A percentile compares a stretch with the other conserved stretches of the same genome.
Conservation (phyloP, 2,113 vertebrate species). For the Myrmophylax atrothorax region DNA sequence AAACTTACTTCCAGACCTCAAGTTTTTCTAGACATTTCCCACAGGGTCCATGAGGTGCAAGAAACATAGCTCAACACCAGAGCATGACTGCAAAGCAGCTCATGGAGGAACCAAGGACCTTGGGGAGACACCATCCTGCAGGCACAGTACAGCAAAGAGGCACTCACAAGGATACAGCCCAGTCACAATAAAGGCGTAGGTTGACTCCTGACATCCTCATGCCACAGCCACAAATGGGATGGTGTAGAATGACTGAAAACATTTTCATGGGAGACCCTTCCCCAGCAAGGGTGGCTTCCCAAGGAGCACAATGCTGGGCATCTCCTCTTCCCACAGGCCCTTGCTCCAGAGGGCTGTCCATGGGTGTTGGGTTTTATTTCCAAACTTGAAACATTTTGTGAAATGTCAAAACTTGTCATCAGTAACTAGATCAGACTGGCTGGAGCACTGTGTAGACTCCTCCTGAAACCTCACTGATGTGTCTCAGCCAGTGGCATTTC, state of each 20-base stretch:
- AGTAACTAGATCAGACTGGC: neutral
- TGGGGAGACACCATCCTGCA: neutral
- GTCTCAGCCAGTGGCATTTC: neutral
- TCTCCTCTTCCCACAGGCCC: neutral
- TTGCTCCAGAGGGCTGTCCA: neutral
- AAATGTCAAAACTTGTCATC: slow-evolving; percentile 16
- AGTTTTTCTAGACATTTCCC: neutral
- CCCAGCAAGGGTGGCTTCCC: neutral
- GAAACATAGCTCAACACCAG: neutral
- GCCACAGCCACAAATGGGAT: rapidly evolving
- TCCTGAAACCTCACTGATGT: neutral
- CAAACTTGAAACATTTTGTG: neutral
- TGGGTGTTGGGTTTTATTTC: neutral
- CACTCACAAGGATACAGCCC: neutral
- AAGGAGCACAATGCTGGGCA: neutral
- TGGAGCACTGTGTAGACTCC: neutral
- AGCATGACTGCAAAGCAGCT: neutral
- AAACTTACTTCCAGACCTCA: neutral
- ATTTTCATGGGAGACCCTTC: neutral
- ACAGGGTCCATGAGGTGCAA: rapidly evolving
- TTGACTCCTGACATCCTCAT: neutral
- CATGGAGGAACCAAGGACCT: neutral
- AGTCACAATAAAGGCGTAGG: neutral
- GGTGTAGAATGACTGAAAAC: neutral
- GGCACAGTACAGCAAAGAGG: neutral